Evolutionary conservation across 2,888 invertebrate species (phyloP), one percentile per base, ranked within the genome.

Genomic region (Silvanus unidentatus): DNA sequence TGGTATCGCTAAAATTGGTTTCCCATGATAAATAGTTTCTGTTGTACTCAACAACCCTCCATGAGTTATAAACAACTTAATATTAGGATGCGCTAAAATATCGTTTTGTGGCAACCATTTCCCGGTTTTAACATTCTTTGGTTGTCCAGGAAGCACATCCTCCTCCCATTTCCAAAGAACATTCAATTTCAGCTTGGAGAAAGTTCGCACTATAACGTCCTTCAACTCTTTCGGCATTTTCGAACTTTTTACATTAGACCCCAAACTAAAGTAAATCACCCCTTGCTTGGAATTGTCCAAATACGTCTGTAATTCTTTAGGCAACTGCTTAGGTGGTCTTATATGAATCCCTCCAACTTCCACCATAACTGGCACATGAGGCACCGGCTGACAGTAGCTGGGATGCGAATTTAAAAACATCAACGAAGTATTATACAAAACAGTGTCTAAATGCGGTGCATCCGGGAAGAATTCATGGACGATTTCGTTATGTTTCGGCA

Each of bases 91-190:
- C 64, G 64, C 66, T 44, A 67, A 55, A 45, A 68, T 57, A 36
- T 64, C 63, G 32, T 58, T 57, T 63, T 86, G 86, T 0, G 86
- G 85, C 29, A 85, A 59, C 86, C 86, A 86, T 51, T 80, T 78
- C 44, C 72, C 68, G 5, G 77, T 67, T 39, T 76, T 68, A 0
- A 86, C 71, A 60, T 83, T 82, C 0, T 71, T 57, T 0, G 82
- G 74, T 55, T 76, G 73, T 16, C 75, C 75, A 1, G 74, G 72
- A n/a, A 78, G 58, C 12, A 77, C 73, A 0, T 77, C 76, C 50
- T 84, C 83, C 68, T 85, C 84, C 83, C 83, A 84, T n/a, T n/a
- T n/a, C n/a, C n/a, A n/a, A n/a, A n/a, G n/a, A n/a, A n/a, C n/a
- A n/a, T n/a, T n/a, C n/a, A 82, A 79, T 49, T 82, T 80, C 0